phyloP scores from a whole-genome alignment of 2,113 vertebrate species.

The Bos indicus region DNA sequence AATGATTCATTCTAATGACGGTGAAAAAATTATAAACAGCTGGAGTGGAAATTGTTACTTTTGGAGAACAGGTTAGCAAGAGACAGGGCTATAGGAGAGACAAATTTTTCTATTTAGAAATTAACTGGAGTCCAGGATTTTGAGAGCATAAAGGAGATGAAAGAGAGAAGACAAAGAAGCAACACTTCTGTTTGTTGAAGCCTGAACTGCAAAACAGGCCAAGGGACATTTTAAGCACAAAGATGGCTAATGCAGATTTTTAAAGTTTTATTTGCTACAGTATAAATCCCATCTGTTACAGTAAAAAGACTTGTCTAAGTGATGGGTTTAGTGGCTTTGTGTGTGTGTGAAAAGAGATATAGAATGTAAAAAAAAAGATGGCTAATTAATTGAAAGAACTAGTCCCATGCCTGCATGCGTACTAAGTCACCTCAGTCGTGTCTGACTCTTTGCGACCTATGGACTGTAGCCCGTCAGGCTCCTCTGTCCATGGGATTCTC shows the following conservation, averaged over 20 bases:
- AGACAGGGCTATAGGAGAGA: neutral
- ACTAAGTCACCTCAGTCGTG: neutral
- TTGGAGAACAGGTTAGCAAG: neutral
- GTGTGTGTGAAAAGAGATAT: neutral
- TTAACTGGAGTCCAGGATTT: neutral
- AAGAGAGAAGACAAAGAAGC: neutral
- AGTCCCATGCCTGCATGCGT: neutral
- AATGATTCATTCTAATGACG: neutral
- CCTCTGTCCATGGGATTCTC: neutral
- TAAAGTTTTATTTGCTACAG: neutral
- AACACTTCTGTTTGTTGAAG: neutral
- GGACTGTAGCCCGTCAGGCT: neutral
- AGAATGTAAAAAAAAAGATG: neutral
- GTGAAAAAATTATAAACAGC: neutral
- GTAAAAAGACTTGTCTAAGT: neutral
- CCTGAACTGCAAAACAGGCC: neutral
- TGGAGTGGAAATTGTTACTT: neutral
- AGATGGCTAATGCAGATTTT: neutral
- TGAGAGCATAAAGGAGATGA: neutral
- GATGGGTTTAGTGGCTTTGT: neutral
- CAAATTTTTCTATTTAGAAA: neutral
- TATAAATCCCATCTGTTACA: neutral
- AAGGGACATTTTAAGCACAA: neutral
- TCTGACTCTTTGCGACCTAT: neutral
- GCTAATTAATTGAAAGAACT: neutral